A percentile compares a stretch with the other conserved stretches of the same genome.
Conservation (phyloP, 92 coral and sea anemone species). For the Desmophyllum pertusum region DNA sequence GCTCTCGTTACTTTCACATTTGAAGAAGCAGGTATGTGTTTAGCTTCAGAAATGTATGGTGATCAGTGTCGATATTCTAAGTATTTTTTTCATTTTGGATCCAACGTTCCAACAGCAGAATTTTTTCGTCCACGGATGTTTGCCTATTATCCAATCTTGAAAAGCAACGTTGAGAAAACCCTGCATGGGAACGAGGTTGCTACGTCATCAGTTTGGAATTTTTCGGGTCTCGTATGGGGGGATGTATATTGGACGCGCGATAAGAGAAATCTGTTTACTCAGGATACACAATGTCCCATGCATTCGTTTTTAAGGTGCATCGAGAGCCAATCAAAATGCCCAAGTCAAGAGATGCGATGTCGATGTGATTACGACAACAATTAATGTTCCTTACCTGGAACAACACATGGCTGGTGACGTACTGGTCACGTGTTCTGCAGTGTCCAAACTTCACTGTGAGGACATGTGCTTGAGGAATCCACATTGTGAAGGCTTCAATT, state of each 20-base stretch:
- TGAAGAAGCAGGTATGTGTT: not conserved
- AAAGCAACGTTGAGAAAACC: too few species aligned
- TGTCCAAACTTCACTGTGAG: constrained; percentile 13
- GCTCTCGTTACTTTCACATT: not conserved
- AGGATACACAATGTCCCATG: not conserved
- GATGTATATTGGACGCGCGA: not conserved
- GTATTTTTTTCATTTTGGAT: too few species aligned
- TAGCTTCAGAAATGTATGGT: too few species aligned
- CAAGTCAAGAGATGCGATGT: not conserved
- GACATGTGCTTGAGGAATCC: constrained; percentile 4
- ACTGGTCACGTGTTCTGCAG: not conserved
- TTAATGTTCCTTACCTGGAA: constrained; percentile 6
- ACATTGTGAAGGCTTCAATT: not conserved
- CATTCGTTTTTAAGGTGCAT: too few species aligned
- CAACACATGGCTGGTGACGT: not conserved
- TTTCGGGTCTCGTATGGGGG: too few species aligned
- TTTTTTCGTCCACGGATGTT: too few species aligned
- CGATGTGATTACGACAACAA: not conserved
- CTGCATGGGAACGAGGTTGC: too few species aligned
- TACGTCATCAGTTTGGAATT: not conserved
- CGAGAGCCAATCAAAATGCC: not conserved
- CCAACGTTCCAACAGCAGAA: too few species aligned
- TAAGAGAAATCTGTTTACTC: not conserved
- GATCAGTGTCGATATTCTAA: too few species aligned
- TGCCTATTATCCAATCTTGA: too few species aligned